Evolutionary conservation across 2,888 invertebrate genomes (phyloP), one percentile per base, ranked within the genome.

Genomic region (Osmoderma eremita): DNA sequence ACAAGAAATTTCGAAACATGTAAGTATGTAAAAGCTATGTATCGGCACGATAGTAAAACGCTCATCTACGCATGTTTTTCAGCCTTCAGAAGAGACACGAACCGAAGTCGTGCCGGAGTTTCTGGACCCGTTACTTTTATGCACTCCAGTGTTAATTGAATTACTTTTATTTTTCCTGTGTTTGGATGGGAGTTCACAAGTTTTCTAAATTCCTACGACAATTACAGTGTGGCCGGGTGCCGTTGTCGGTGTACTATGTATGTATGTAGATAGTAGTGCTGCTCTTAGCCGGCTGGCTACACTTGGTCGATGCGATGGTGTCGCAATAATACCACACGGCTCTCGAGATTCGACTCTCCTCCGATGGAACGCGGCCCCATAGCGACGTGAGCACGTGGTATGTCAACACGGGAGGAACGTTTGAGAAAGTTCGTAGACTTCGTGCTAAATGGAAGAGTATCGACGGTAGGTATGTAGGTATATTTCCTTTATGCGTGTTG

Each of bases 171-270:
- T 65, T 58, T 65, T 65, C 56, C 56, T 54, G 48, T 65, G 49
- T 65, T 65, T 65, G 65, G 58, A 49, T 49, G 65, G 50, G 56
- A 65, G 56, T 65, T 65, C 56, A 65, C 65, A 65, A 49, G 65
- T 65, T 65, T 65, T 65, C 65, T 65, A 65, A 65, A 65, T 65
- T 65, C 65, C 65, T 65, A 38, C 41, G 49, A 48, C 56, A 65
- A 65, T 65, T 65, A 65, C 56, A 58, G 58, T 41, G 30, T 2
- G 30, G 3, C 30, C 30, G 30, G 30, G 3, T 30, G 30, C 30
- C 30, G 10, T 8, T 30, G 30, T 10, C 30, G 30, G n/a, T n/a
- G n/a, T 30, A 6, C 24, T 3, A 4, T 24, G 38, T 22, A 41
- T 22, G 39, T 38, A 20, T n/a, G n/a, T n/a, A 41, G 58, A 58